phyloP scores from a whole-genome alignment of 2,113 vertebrate genomes.

The Malurus melanocephalus region DNA sequence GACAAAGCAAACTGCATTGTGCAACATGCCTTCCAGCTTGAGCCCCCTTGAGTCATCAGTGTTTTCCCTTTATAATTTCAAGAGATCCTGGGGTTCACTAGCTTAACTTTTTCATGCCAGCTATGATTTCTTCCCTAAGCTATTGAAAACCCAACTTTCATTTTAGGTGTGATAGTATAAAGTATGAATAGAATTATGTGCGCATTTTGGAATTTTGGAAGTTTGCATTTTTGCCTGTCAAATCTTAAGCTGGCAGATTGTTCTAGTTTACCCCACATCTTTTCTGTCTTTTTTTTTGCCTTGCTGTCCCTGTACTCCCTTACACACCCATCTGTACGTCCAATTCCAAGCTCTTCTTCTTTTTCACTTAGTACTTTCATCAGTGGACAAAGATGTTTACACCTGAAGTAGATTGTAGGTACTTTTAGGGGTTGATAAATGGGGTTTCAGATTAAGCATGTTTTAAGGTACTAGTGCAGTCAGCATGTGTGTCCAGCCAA shows the following conservation, averaged over 20 bases:
- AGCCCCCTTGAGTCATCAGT: constrained; percentile 66
- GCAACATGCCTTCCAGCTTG: constrained; percentile 68
- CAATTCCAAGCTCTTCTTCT: neutral
- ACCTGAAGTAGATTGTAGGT: constrained; percentile 81
- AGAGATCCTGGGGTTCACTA: constrained; percentile 65
- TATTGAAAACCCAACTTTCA: constrained; percentile 18
- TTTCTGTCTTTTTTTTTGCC: constrained; percentile 30
- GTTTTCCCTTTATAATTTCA: constrained; percentile 45
- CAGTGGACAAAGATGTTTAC: constrained; percentile 81
- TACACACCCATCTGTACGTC: neutral
- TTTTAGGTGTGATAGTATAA: constrained; percentile 23
- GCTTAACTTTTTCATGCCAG: constrained; percentile 70
- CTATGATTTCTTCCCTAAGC: constrained; percentile 48
- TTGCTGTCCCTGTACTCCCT: neutral
- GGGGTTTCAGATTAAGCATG: constrained; percentile 6
- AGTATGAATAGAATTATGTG: constrained; percentile 26
- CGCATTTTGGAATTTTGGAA: neutral
- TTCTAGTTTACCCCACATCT: constrained; percentile 66
- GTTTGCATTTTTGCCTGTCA: neutral
- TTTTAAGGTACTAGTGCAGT: constrained; percentile 45
- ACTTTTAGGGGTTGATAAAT: constrained; percentile 63
- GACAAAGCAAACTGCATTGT: constrained; percentile 50
- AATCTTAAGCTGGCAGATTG: constrained; percentile 66
- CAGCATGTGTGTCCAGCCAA: constrained; percentile 16
- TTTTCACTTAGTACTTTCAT: constrained; percentile 40